Base-by-base conservation (phyloP, 2,888 invertebrate species). In the Pyrrhia umbra region DNA sequence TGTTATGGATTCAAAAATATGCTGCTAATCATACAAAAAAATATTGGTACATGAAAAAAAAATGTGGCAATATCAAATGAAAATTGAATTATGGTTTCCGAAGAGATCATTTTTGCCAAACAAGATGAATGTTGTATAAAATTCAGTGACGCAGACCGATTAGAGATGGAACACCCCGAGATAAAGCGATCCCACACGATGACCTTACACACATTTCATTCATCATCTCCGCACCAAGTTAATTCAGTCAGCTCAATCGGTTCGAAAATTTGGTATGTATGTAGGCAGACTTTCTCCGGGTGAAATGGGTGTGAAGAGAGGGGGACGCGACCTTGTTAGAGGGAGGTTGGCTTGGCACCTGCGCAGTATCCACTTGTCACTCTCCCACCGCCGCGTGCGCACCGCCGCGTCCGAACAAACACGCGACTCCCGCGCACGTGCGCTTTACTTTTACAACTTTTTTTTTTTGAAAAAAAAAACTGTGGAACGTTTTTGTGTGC, bases 271-370 rank as follows among this genome's bases (percentile, higher is more conserved):
- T 93, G 92, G 94, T 94, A 94, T 94, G 94, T 93, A 94, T 94
- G 94, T 94, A 94, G 94, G 94, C 89, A 92, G 92, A 94, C 94
- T 94, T 94, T 94, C 94, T 92, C 94, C 86, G 89, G 92, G 93
- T 91, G 93, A 93, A 93, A 93, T 89, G 91, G 85, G 85, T 84
- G 84, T 84, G 85, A 86, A 87, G 89, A 87, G 90, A 87, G 90
- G 89, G 89, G 88, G 89, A 84, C 90, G 88, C 92, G 94, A 93
- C 94, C 94, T 93, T 94, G 93, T 94, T 94, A 92, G 94, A 92
- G 94, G 93, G 94, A 94, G 91, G 90, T 88, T 90, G 92, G 85
- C 80, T 75, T 75, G 74, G 80, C 94, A 94, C 94, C 94, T 94
- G 94, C 90, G 88, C 81, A 70, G 84, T 85, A 85, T 85, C 88